phyloP scores from a whole-genome alignment of 1,140 invertebrate species.

The Spodoptera litura region DNA sequence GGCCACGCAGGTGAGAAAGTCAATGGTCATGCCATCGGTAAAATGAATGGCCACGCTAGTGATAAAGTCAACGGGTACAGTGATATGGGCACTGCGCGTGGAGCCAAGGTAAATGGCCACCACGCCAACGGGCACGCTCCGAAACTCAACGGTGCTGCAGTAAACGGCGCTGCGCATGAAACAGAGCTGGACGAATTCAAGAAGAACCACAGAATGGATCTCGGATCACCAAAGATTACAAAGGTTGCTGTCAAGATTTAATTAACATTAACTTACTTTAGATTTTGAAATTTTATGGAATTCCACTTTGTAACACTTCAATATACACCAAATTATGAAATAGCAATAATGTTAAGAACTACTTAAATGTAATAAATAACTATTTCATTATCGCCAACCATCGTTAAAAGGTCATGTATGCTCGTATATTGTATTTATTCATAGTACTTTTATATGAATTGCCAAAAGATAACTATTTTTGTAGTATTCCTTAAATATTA shows the following conservation, averaged over 20 bases:
- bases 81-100: conserved; percentile 52
- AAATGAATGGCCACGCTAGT: conserved; percentile 54
- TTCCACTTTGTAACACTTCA: conserved; percentile 75
- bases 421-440: conserved; percentile 63
- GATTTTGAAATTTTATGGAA: conserved; percentile 69
- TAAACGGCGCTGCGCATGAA: conserved; percentile 52
- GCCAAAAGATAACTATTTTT: conserved; percentile 83
- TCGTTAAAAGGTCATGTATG: conserved; percentile 39
- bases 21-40: conserved; percentile 52
- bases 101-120: conserved; percentile 48
- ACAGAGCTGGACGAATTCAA: conserved; percentile 60
- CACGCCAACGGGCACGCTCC: conserved; percentile 53
- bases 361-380: conserved; percentile 47
- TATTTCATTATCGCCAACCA: conserved; percentile 50
- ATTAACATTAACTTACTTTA: conserved; percentile 59
- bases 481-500: conserved; percentile 74
- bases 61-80: conserved; percentile 49
- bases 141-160: conserved; percentile 41
- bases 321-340: conserved; percentile 67
- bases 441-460: conserved; percentile 68
- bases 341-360: conserved; percentile 49
- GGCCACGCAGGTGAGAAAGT: conserved; percentile 52
- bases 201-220: conserved; percentile 65
- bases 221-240: conserved; percentile 79
- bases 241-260: conserved; percentile 81